Evolutionary conservation across 2,888 invertebrate species (phyloP).

Genomic region (Homarus gammarus): DNA sequence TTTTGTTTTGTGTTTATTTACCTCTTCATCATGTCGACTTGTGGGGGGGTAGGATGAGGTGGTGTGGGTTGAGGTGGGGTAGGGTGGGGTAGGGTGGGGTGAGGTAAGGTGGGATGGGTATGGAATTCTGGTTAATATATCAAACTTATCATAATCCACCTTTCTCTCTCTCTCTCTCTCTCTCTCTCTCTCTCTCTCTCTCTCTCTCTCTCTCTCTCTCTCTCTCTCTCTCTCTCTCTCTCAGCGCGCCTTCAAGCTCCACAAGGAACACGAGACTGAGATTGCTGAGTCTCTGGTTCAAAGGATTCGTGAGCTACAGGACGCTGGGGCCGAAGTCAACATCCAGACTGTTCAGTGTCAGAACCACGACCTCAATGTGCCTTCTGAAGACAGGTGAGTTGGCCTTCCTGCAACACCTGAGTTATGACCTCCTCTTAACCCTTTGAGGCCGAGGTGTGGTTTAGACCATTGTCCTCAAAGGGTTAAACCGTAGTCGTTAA

Average conservation of each 20-base stretch:
- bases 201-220: neutral
- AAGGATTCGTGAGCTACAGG: slow-evolving; percentile 80
- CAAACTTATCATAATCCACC: too few relatives aligned
- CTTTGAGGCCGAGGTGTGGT: neutral
- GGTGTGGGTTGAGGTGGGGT: too few relatives aligned
- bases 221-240: neutral
- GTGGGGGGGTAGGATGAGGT: too few relatives aligned
- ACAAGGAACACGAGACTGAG: slow-evolving; percentile 79
- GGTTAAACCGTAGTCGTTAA: too few relatives aligned
- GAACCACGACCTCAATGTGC: slow-evolving; percentile 6
- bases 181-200: neutral
- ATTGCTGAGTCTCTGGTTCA: slow-evolving; percentile 79
- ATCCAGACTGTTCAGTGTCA: slow-evolving; percentile 68
- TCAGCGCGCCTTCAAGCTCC: slow-evolving; percentile 79
- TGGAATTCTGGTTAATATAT: too few relatives aligned
- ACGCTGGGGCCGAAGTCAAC: slow-evolving; percentile 77
- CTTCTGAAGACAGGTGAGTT: slow-evolving; percentile 47
- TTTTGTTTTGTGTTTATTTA: too few relatives aligned
- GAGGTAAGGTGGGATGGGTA: too few relatives aligned
- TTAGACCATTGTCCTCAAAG: neutral
- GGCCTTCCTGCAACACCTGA: neutral
- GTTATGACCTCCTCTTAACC: neutral
- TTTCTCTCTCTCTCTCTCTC: neutral
- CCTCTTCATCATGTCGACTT: too few relatives aligned
- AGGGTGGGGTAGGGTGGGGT: too few relatives aligned